These are phyloP conservation scores for Schizotus pectinicornis DNA, from an alignment of 2,888 invertebrate species.

Conservation along the genomic window DNA sequence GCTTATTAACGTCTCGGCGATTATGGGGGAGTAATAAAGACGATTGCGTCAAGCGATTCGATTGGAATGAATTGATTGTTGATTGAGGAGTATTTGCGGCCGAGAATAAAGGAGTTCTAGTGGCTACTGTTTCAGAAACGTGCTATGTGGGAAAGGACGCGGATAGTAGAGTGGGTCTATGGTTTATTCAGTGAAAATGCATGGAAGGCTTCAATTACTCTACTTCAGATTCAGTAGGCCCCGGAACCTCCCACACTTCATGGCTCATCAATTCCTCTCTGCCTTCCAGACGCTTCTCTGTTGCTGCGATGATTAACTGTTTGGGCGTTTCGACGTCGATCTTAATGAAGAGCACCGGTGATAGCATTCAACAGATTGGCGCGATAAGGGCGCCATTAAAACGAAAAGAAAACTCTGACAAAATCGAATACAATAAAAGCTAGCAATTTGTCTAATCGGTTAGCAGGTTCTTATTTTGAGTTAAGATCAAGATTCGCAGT, in stretches of 20 bases:
- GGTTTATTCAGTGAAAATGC: constrained; percentile 54
- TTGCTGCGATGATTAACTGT: constrained; percentile 15
- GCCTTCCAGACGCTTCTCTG: neutral
- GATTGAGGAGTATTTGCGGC: no score
- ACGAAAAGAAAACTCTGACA: neutral
- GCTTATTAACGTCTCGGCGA: no score
- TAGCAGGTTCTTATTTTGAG: no score
- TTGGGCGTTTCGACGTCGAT: constrained; percentile 6
- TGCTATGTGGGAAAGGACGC: constrained; percentile 45
- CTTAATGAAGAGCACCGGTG: constrained; percentile 8
- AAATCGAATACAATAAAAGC: neutral
- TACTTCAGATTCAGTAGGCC: constrained; percentile 24
- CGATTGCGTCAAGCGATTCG: no score
- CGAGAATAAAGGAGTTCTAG: constrained; percentile 1
- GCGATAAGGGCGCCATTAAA: constrained; percentile 6
- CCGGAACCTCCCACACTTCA: constrained; percentile 3
- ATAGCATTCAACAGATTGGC: constrained; percentile 14
- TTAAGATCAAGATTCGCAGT: no score
- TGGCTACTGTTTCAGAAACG: constrained; percentile 36
- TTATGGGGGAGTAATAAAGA: no score
- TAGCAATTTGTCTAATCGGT: neutral
- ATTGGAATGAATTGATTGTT: no score
- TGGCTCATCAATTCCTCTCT: constrained; percentile 13
- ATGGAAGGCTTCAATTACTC: constrained; percentile 42
- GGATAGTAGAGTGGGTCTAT: constrained; percentile 43